Evolutionary conservation across 2,113 vertebrate genomes (phyloP), one percentile per base, ranked within the genome.

Genomic region (Plecturocebus donacophilus): DNA sequence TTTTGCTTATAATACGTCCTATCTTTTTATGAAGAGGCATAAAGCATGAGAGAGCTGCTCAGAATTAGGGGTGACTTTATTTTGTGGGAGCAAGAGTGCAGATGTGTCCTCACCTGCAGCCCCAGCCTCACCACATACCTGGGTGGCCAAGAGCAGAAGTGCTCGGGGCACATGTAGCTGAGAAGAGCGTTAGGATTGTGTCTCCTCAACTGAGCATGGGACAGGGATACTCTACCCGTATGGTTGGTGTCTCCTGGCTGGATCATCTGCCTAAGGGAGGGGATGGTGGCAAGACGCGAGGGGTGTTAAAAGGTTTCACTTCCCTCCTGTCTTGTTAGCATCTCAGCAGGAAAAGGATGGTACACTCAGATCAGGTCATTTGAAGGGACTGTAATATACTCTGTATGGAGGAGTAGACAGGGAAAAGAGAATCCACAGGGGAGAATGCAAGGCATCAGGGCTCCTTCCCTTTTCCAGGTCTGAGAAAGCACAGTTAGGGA

Each of bases 21-120:
- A 97, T 95, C 90, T 91, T 98, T 98, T 98, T 98, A 97, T 98
- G 97, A 98, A 97, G 98, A 98, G 96, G 95, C 97, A 98, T 98
- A 98, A 98, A 98, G 98, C 95, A 81, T 90, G 98, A 98, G 97
- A 73, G 83, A 96, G 81, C 35, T 30, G 64, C 92, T 97, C n/a
- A 77, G 96, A 97, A 94, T 96, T 96, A n/a, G 90, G 96, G 92
- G 92, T 71, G 84, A 90, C 75, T 97, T 84, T 38, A 32, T 84
- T 77, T 87, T 81, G 66, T 68, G 92, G 92, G 90, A 66, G 8
- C 70, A 77, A 86, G 35, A 32, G 47, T 30, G n/a, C 61, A 75
- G 89, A 49, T 49, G 86, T 2, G 3, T 84, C 66, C 17, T 94
- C 11, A 11, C 38, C 23, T 42, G 56, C 12, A 92, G 84, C 20